phyloP scores from a whole-genome alignment of 2,888 invertebrate species.

The Galerucella nymphaeae region DNA sequence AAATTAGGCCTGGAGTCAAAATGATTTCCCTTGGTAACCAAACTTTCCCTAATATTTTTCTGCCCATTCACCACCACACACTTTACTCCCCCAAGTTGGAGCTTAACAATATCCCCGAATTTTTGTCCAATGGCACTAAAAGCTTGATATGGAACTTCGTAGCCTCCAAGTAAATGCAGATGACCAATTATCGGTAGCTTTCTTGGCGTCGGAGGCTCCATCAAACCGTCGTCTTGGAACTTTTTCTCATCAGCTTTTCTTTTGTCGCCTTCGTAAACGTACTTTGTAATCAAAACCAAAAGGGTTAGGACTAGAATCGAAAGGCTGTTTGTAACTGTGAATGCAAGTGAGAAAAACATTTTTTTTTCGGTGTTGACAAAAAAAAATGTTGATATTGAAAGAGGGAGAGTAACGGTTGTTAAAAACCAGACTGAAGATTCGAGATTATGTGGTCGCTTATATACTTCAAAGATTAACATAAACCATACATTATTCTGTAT shows the following conservation, averaged over 20 bases:
- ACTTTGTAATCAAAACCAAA: conserved; percentile 25
- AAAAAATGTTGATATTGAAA: conserved; percentile 14
- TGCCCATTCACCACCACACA: conserved; percentile 71
- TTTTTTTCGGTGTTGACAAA: background rate
- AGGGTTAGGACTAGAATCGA: conserved; percentile 21
- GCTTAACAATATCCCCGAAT: conserved; percentile 69
- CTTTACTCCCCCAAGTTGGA: conserved; percentile 69
- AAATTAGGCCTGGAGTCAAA: conserved; percentile 76
- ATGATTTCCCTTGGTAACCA: conserved; percentile 69
- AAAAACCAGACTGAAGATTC: conserved; percentile 39
- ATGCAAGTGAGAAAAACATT: conserved; percentile 34
- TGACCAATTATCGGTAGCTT: conserved; percentile 70
- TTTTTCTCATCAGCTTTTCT: background rate
- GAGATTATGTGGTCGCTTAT: conserved; percentile 13
- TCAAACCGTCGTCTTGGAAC: conserved; percentile 31
- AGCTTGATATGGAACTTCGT: conserved; percentile 72
- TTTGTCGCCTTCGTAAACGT: conserved; percentile 26
- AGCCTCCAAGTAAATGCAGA: conserved; percentile 68
- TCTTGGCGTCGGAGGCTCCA: conserved; percentile 67
- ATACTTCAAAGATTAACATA: conserved; percentile 36
- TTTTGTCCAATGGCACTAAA: conserved; percentile 67
- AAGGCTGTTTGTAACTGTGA: conserved; percentile 35
- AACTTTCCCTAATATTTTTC: conserved; percentile 70
- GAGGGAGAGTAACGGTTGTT: conserved; percentile 38
- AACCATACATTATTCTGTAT: conserved; percentile 32